These are phyloP conservation scores for Nymphalis io DNA, from an alignment of 1,140 invertebrate genomes.

Conservation along the genomic window DNA sequence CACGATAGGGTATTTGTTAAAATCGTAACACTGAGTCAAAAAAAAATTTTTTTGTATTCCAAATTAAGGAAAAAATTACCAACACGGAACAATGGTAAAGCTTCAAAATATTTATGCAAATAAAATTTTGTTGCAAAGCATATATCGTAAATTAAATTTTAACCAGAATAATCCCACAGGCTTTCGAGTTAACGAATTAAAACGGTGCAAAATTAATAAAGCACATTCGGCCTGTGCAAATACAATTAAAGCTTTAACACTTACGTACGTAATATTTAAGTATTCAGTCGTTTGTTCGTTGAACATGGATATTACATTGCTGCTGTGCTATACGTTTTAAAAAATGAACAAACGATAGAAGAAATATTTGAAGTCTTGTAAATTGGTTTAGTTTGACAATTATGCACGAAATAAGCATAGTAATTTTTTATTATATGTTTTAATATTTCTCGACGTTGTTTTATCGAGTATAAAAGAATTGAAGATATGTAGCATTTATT, in stretches of 20 bases:
- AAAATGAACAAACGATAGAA: too few species aligned
- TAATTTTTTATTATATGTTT: too few species aligned
- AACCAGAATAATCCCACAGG: slow-evolving; percentile 36
- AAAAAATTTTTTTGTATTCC: too few species aligned
- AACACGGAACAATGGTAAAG: slow-evolving; percentile 1
- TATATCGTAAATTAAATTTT: slow-evolving; percentile 41
- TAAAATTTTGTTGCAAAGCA: slow-evolving; percentile 25
- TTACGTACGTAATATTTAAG: slow-evolving; percentile 10
- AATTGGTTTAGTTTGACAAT: too few species aligned
- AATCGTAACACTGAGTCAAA: too few species aligned
- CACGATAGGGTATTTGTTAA: too few species aligned
- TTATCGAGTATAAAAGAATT: too few species aligned
- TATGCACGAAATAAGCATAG: too few species aligned
- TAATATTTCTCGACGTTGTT: too few species aligned
- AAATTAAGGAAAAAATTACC: not conserved
- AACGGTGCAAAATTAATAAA: slow-evolving; percentile 38
- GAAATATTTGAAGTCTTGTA: too few species aligned
- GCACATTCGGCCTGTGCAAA: slow-evolving; percentile 34
- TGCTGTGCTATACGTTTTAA: not conserved
- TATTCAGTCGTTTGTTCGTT: not conserved
- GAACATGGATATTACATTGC: not conserved
- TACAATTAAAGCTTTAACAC: slow-evolving; percentile 21
- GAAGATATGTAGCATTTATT: too few species aligned
- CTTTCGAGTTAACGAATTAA: slow-evolving; percentile 37
- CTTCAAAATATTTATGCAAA: slow-evolving; percentile 30